Evolutionary conservation across 2,113 vertebrate species (phyloP).

Genomic region (Octodon degus): DNA sequence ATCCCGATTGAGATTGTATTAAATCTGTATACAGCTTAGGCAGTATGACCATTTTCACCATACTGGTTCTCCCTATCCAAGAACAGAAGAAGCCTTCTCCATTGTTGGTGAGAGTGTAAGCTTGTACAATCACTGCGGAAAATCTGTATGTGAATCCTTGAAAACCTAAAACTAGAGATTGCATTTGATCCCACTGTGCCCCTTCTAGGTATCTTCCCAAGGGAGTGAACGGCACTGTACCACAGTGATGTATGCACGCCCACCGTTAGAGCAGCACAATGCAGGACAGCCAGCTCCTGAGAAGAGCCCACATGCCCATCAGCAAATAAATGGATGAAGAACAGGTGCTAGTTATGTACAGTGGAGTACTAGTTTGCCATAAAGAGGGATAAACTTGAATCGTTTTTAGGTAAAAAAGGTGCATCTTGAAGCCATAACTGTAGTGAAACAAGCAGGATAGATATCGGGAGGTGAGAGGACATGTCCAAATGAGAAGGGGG

Average conservation of each 20-base stretch:
- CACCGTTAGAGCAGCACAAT: background rate
- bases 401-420: background rate
- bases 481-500: background rate
- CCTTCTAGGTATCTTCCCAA: background rate
- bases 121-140: background rate
- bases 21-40: background rate
- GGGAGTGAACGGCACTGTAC: background rate
- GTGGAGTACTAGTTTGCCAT: background rate
- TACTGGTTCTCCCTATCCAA: background rate
- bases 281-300: background rate
- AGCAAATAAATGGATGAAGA: background rate
- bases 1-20: background rate
- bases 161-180: background rate
- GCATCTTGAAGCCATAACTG: background rate
- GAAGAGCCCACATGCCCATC: background rate
- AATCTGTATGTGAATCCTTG: background rate
- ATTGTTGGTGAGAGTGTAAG: background rate
- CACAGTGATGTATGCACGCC: background rate
- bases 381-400: background rate
- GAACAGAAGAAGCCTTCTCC: background rate
- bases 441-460: background rate
- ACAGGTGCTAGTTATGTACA: background rate
- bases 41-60: background rate
- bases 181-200: background rate
- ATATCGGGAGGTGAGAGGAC: background rate